Evolutionary conservation across 2,113 vertebrate species (phyloP), one percentile per base, ranked within the genome.

Genomic region (Myotis yumanensis): DNA sequence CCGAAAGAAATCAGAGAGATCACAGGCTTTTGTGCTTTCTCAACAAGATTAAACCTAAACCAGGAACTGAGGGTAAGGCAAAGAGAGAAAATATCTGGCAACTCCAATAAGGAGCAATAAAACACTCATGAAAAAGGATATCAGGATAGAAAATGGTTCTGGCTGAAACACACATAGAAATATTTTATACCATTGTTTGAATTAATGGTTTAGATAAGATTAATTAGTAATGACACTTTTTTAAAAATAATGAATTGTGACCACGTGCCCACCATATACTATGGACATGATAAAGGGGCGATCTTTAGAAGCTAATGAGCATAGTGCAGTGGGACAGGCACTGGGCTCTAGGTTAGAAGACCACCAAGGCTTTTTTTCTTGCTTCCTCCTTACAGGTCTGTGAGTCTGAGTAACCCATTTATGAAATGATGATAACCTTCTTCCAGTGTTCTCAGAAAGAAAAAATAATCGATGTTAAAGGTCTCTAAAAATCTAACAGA

Each of bases 181-280:
- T 30, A 46, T 46, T 35, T 48, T 32, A 4, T 25, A 23, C 2
- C n/a, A 64, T 9, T 76, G 23, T 76, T 15, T 54, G 54, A 88
- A 68, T 68, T 52, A 28, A 37, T 85, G 14, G 11, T 62, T 5
- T 66, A n/a, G 57, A 37, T 11, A 77, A 40, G 25, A 54, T 25
- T 23, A 11, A 20, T 6, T 9, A 62, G 52, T 16, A 46, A 52
- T 3, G 15, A 32, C 14, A 28, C 4, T 43, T 7, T 64, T 52
- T 11, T 32, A 12, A 28, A 28, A 62, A 48, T 17, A 86, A 73
- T 30, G 10, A 16, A 54, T 37, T 52, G 11, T 4, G 37, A 23
- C 9, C 28, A 15, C 11, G 7, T 2, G 20, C 1, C 11, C 32
- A 59, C 3, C 22, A 8, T 40, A 18, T 6, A 30, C 22, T 17